phyloP scores from a whole-genome alignment of 1,140 invertebrate genomes.

The Semibalanus balanoides region DNA sequence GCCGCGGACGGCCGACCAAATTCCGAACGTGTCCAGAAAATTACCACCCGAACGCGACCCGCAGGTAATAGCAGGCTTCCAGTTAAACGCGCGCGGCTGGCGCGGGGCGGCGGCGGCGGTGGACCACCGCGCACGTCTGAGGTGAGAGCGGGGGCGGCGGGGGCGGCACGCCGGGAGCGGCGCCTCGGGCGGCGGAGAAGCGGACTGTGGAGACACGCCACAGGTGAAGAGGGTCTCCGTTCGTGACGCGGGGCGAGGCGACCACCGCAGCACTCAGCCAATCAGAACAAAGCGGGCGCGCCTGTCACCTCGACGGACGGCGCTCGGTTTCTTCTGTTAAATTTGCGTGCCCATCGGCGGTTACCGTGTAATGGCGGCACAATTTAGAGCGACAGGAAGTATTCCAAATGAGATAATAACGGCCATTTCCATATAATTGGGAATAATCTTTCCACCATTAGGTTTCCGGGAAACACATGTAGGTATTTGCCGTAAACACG shows the following conservation, averaged over 20 bases:
- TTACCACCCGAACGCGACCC: slow-evolving; percentile 1
- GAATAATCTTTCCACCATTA: background rate
- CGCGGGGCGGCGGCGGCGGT: no score
- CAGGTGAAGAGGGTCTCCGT: no score
- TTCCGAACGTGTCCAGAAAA: slow-evolving; percentile 1
- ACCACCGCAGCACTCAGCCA: background rate
- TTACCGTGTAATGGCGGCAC: background rate
- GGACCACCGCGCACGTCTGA: no score
- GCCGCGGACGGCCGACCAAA: background rate
- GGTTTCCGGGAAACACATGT: background rate
- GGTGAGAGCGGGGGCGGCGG: no score
- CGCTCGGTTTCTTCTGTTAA: background rate
- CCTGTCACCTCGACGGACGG: background rate
- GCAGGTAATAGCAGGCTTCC: background rate
- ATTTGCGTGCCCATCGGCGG: background rate
- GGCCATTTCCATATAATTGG: background rate
- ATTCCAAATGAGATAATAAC: background rate
- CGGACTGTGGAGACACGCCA: background rate
- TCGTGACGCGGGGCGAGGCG: background rate
- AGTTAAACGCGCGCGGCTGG: background rate
- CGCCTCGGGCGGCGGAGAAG: background rate
- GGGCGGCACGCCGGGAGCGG: no score
- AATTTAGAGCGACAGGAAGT: background rate
- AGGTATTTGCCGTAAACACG: background rate
- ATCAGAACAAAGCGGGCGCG: background rate